A percentile compares a stretch with the other conserved stretches of the same genome.
Conservation (phyloP, 2,888 invertebrate species). For the Xestia sexstrigata region DNA sequence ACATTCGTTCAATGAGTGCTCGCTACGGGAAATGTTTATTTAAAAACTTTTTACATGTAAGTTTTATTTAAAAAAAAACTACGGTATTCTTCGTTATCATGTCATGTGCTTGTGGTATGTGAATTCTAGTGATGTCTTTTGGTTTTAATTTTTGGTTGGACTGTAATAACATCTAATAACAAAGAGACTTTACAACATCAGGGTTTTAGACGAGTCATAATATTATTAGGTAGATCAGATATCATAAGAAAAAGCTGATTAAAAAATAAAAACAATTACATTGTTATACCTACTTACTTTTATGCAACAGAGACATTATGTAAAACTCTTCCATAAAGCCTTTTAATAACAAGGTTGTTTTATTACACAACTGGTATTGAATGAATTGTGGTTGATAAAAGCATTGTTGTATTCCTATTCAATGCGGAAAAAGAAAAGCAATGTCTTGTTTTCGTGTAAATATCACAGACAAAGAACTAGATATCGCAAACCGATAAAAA, state of each 20-base stretch:
- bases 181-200: neutral
- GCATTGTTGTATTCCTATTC: neutral
- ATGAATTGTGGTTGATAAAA: neutral
- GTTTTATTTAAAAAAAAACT: neutral
- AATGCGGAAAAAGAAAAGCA: conserved; percentile 20
- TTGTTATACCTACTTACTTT: neutral
- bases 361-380: neutral
- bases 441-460: conserved; percentile 3
- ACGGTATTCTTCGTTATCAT: neutral
- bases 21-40: conserved; percentile 25
- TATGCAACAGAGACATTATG: neutral
- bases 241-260: too few relatives aligned
- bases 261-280: neutral
- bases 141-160: neutral
- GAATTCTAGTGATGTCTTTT: neutral
- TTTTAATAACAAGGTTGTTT: conserved; percentile 2
- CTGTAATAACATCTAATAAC: neutral
- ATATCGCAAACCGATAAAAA: conserved; percentile 17
- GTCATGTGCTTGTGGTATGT: neutral
- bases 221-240: neutral
- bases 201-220: neutral
- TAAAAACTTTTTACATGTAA: conserved; percentile 12
- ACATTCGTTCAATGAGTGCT: conserved; percentile 34
- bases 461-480: conserved; percentile 20
- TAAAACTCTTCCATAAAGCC: neutral